phyloP scores from a whole-genome alignment of 2,888 invertebrate species.

The Fragum fragum region DNA sequence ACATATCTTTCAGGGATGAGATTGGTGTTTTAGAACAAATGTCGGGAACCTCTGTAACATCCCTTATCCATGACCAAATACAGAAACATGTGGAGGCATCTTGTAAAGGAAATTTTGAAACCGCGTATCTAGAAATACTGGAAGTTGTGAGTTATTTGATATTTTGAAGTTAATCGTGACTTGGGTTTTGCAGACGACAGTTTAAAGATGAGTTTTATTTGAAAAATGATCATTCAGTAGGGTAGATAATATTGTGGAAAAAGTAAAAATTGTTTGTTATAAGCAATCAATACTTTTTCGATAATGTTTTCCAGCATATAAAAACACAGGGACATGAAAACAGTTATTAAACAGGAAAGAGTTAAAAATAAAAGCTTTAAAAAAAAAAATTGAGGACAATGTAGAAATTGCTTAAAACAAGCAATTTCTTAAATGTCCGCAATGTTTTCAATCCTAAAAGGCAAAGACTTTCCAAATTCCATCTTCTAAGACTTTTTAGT shows the following conservation, averaged over 20 bases:
- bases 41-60: slow-evolving; percentile 94
- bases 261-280: too few relatives aligned
- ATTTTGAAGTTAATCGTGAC: too few relatives aligned
- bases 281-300: background rate
- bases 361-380: too few relatives aligned
- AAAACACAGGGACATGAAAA: background rate
- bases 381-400: too few relatives aligned
- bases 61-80: slow-evolving; percentile 94
- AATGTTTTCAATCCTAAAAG: too few relatives aligned
- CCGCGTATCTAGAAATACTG: slow-evolving; percentile 92
- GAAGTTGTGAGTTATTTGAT: slow-evolving; percentile 90
- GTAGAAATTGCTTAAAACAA: too few relatives aligned
- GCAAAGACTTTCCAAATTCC: too few relatives aligned
- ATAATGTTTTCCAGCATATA: background rate
- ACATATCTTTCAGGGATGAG: slow-evolving; percentile 82
- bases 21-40: slow-evolving; percentile 93
- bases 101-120: slow-evolving; percentile 95
- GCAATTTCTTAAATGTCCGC: too few relatives aligned
- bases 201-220: too few relatives aligned
- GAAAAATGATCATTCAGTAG: too few relatives aligned
- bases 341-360: background rate
- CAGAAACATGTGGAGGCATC: slow-evolving; percentile 94
- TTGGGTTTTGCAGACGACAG: background rate
- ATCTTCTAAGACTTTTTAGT: too few relatives aligned
- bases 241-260: too few relatives aligned